Percentiles rank a stretch among this genome's conserved stretches.
Conservation (phyloP, 2,113 vertebrate genomes). For the Ardeotis arabs region DNA sequence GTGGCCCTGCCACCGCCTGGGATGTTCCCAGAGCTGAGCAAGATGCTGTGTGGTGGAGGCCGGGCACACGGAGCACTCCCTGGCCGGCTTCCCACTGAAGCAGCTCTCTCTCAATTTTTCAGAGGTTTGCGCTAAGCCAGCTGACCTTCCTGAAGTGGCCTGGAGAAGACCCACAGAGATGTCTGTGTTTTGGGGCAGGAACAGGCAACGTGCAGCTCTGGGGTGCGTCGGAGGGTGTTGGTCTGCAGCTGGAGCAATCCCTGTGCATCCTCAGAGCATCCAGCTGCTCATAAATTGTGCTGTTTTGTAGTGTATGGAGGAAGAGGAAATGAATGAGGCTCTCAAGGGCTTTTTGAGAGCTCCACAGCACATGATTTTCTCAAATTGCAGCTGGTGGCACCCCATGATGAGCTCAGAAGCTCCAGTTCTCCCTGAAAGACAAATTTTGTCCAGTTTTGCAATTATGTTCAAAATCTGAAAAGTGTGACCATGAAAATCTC, state of each 20-base stretch:
- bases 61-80: no score
- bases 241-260: not conserved
- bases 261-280: not conserved
- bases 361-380: not conserved
- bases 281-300: not conserved
- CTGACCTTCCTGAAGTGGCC: not conserved
- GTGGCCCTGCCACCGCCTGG: accelerated
- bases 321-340: not conserved
- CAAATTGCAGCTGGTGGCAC: not conserved
- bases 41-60: accelerated
- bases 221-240: not conserved
- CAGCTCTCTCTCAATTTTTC: not conserved
- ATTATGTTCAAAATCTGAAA: not conserved
- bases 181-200: not conserved
- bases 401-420: not conserved
- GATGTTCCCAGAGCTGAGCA: not conserved
- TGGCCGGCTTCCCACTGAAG: not conserved
- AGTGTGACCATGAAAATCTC: not conserved
- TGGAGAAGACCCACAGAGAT: not conserved
- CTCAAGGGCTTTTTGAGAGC: not conserved
- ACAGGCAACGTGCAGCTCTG: not conserved
- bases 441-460: not conserved
- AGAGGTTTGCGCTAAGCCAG: not conserved
- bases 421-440: not conserved
- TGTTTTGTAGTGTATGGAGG: not conserved